Evolutionary conservation across 2,113 vertebrate species (phyloP).

Genomic region (Erpornis zantholeuca): DNA sequence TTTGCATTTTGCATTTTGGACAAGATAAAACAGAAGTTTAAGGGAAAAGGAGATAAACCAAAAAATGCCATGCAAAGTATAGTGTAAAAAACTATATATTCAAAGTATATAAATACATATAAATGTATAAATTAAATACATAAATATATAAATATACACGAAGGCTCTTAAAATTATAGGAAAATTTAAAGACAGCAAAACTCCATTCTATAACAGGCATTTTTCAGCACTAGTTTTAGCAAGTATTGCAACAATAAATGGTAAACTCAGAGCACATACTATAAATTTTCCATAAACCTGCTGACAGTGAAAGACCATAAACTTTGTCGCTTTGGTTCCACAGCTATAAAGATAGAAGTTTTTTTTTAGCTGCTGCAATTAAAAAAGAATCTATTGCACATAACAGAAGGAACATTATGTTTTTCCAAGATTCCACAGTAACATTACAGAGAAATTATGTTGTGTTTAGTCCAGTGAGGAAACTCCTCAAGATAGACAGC

Average conservation of each 20-base stretch:
- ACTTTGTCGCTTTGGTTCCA: slow-evolving; percentile 38
- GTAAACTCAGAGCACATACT: slow-evolving; percentile 3
- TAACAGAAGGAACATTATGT: slow-evolving; percentile 61
- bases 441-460: slow-evolving; percentile 57
- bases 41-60: background rate
- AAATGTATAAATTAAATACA: background rate
- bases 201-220: background rate
- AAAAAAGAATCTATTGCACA: slow-evolving; percentile 62
- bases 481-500: slow-evolving; percentile 48
- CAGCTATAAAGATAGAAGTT: slow-evolving; percentile 51
- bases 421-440: slow-evolving; percentile 67
- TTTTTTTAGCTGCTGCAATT: slow-evolving; percentile 66
- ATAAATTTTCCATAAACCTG: slow-evolving; percentile 51
- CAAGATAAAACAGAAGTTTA: background rate
- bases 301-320: slow-evolving; percentile 55
- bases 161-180: background rate
- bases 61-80: background rate
- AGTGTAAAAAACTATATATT: background rate
- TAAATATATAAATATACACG: background rate
- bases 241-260: slow-evolving; percentile 14
- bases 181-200: background rate
- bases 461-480: slow-evolving; percentile 45
- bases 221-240: background rate
- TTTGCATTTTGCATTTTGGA: background rate
- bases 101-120: background rate